Base-by-base conservation (phyloP, 2,113 vertebrate genomes). In the Elephantulus edwardii region DNA sequence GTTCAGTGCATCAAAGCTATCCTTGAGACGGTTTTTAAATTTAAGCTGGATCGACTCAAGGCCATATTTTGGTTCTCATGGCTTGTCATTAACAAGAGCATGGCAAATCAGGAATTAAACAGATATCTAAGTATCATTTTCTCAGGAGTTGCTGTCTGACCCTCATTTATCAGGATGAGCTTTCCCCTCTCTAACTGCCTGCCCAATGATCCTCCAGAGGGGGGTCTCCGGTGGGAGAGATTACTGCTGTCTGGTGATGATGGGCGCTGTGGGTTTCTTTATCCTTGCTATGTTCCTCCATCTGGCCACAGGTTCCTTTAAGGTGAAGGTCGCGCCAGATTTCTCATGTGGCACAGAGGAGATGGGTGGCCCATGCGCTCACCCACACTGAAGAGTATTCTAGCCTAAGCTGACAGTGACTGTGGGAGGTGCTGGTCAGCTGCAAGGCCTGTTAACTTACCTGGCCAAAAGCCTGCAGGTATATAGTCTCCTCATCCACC, bases 61-160 rank as follows among this genome's bases (percentile, higher is more conserved):
- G n/a, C n/a, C n/a, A n/a, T n/a, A n/a, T n/a, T n/a, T n/a, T n/a
- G n/a, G n/a, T n/a, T n/a, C n/a, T n/a, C n/a, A n/a, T n/a, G n/a
- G n/a, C n/a, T n/a, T n/a, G n/a, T n/a, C n/a, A n/a, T n/a, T n/a
- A n/a, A n/a, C n/a, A n/a, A 54, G 52, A 20, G 44, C 17, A 9
- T 46, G 46, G 12, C 14, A 8, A n/a, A 35, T 16, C 16, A 12
- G 66, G 19, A 62, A 24, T 9, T 13, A 72, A 10, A 38, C 22
- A 5, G 8, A 17, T 17, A 1, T 9, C 81, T 22, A 26, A 28
- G 5, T 0, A 1, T 4, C 66, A 24, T 44, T n/a, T 56, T 35
- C 58, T 46, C 20, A 0, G 19, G 12, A 52, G 30, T 2, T 12
- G 48, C 28, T 1, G 3, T 52, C 8, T 19, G 33, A 62, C 28